Evolutionary conservation across 2,888 invertebrate genomes (phyloP), one percentile per base, ranked within the genome.

Genomic region (Chironomus tentans): DNA sequence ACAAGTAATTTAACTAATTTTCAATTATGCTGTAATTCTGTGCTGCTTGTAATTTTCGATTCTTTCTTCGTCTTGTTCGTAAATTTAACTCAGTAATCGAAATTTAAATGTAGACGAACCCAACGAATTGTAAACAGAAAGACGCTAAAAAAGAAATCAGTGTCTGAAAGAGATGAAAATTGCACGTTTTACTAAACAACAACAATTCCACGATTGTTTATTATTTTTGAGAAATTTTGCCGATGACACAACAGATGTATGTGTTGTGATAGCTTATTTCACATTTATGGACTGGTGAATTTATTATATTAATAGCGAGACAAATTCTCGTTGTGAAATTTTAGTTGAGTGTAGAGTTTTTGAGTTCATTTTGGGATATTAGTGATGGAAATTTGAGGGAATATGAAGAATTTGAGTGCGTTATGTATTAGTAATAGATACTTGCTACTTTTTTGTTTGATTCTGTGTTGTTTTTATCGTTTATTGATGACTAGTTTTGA

Each of bases 71-170:
- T 18, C 56, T 56, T 2, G 4, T 56, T 56, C 15, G 15, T 18
- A 56, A 3, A 18, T 6, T 18, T 1, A 56, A 56, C n/a, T 18
- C 56, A 5, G 18, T 56, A 18, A 50, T 15, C 50, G 50, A 38
- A 38, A 38, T 28, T 28, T 28, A 38, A 38, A 38, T 18, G 15
- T 56, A 18, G n/a, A 18, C 56, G 56, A 22, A 65, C 13, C 21
- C 65, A 65, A 22, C 65, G 22, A 65, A 65, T 10, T 24, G 65
- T 65, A 24, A 65, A 65, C 65, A 65, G 65, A 65, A 65, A 65
- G 65, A 24, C 65, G 65, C 24, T 65, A 65, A 65, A 65, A 65
- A 65, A 65, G 65, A 65, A 65, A 65, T 65, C 65, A 22, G 12
- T 21, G 13, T 21, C 24, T 21, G 56, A 24, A 62, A 24, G 24